Evolutionary conservation across 2,797 vertebrate genomes (phyloP), one percentile per base, ranked within the genome.

Genomic region (Tiaroga cobitis): DNA sequence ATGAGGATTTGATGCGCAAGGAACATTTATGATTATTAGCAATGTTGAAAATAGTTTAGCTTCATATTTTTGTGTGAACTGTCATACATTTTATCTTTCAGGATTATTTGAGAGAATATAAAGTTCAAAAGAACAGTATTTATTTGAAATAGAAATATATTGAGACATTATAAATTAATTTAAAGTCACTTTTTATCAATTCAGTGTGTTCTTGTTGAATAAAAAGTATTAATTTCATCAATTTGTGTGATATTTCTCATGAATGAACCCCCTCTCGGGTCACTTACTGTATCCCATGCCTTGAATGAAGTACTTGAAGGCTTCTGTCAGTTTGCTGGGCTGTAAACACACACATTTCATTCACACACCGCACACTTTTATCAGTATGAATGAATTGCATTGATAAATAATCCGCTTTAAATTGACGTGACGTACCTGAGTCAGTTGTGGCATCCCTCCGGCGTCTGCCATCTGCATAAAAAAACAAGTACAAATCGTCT

Each of bases 221-320:
- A 29, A 46, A 43, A 29, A 18, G 3, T 49, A 73, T 15, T 5
- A 1, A 10, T 72, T 72, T 46, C 1, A 43, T 26, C 1, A 1
- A 0, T 49, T 1, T 34, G 0, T 7, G 2, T 51, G 16, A 73
- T 19, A 49, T 73, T 49, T 19, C 16, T 0, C 68, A 41, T 8
- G 1, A n/a, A 41, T 24, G 7, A 69, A 41, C 2, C 5, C 59
- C 13, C n/a, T 29, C n/a, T 46, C 29, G 19, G 46, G 51, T n/a
- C 90, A 97, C 98, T 98, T 96, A 99, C 98, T 99, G 95, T 99
- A 99, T 92, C 98, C 98, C 98, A 99, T 99, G 92, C 98, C 98
- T 90, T 99, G 98, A 90, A 99, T 95, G 92, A 99, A 99, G 92
- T 99, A 99, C 91, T 98, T 99, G 93, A 99, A 98, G 56, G 97